phyloP scores from a whole-genome alignment of 1,140 invertebrate species.

The Vanessa atalanta region DNA sequence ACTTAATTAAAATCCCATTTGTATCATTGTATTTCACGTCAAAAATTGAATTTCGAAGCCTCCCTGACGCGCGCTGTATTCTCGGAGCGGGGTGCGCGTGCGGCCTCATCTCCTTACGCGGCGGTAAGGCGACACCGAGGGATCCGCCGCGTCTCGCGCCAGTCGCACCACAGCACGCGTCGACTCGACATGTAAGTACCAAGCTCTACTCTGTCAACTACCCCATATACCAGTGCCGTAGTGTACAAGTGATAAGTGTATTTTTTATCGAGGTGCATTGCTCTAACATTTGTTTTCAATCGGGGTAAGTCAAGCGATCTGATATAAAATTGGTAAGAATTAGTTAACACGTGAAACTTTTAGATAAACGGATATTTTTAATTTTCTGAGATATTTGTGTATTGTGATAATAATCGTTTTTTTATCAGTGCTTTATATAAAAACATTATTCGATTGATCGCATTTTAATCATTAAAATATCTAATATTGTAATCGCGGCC shows the following conservation, averaged over 20 bases:
- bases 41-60: neutral
- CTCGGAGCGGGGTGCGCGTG: conserved; percentile 56
- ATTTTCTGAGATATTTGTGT: neutral
- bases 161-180: conserved; percentile 79
- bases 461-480: neutral
- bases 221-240: conserved; percentile 57
- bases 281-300: neutral
- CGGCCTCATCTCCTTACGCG: conserved; percentile 68
- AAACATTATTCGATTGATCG: neutral
- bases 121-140: conserved; percentile 72
- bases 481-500: conserved; percentile 59
- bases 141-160: conserved; percentile 51
- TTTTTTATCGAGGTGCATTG: conserved; percentile 35
- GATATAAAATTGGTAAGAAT: neutral
- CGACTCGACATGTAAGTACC: conserved; percentile 80
- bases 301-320: conserved; percentile 20
- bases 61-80: conserved; percentile 46
- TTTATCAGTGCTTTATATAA: neutral
- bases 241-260: conserved; percentile 65
- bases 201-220: conserved; percentile 15
- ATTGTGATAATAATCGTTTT: neutral
- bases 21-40: neutral
- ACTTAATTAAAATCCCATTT: neutral
- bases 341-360: too few species aligned
- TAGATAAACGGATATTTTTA: neutral